Base-by-base conservation (phyloP, 2,888 invertebrate genomes). In the Uropetala carovei region DNA sequence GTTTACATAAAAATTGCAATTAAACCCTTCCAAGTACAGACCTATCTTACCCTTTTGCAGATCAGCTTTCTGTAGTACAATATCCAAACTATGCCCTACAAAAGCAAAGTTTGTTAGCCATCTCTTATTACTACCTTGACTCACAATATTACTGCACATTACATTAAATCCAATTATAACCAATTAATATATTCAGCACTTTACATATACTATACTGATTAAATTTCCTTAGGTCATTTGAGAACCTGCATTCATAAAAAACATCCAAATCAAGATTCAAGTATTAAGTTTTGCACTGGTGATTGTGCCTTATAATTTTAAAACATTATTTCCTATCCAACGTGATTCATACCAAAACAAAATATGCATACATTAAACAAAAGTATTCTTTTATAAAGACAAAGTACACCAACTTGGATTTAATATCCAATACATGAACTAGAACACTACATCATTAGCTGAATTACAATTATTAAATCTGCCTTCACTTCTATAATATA, bases 401-500 rank as follows among this genome's bases (percentile, higher is more conserved):
- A 89, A 89, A 43, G 89, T 60, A 89, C 89, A 89, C 68, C 64
- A 89, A 89, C n/a, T 43, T 68, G 89, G 89, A 89, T 64, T 89
- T 30, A 86, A 60, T 64, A 64, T 60, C 58, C 64, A 56, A 30
- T 68, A 89, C 18, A 89, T 68, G 30, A 89, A 89, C 64, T 89
- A 89, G 27, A n/a, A 89, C 64, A 89, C 89, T 89, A 89, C 89
- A 89, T 86, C 86, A 86, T 89, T 89, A 89, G 89, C 89, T 68
- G 89, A 89, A 89, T 89, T 89, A 89, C 89, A 89, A 64, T 89
- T 64, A 89, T 64, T 89, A 68, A 68, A 14, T n/a, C 89, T 89
- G 89, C 89, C 64, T 13, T 27, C 75, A 75, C 75, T 89, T 89
- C 56, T 43, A 64, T 89, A 89, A 56, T 89, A 89, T 89, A 89